Conservation (phyloP, 1,140 invertebrate genomes). For the Philopotamus ludificatus region DNA sequence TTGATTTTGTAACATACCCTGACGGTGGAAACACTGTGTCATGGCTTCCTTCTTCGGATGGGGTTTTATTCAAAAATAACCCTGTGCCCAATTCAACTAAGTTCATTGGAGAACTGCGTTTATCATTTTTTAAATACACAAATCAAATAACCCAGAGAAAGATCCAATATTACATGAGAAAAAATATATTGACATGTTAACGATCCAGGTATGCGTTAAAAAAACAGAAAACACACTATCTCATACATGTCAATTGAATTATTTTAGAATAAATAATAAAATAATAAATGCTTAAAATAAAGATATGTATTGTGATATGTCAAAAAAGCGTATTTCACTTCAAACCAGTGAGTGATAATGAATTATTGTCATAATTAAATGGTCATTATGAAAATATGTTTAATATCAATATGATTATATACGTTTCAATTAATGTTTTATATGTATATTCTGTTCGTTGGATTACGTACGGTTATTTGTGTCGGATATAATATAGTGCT, state of each 20-base stretch:
- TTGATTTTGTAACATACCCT: conserved; percentile 48
- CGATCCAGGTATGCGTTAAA: conserved; percentile 39
- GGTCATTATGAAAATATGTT: no score
- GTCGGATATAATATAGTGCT: no score
- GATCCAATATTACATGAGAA: background rate
- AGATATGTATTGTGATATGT: background rate
- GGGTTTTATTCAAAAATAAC: conserved; percentile 81
- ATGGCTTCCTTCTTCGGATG: conserved; percentile 70
- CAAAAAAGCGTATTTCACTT: background rate
- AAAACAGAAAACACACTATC: conserved; percentile 33
- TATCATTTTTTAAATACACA: no score
- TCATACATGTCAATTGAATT: background rate
- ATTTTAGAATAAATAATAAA: background rate
- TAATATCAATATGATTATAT: no score
- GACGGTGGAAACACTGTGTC: conserved; percentile 47
- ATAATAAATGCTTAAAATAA: no score
- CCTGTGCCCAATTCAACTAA: conserved; percentile 85
- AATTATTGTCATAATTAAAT: no score
- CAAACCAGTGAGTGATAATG: background rate
- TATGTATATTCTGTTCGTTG: no score
- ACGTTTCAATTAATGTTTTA: no score
- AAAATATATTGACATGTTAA: conserved; percentile 13
- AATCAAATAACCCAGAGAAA: no score
- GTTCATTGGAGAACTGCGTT: conserved; percentile 88
- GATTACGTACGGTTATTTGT: no score